Conservation (phyloP, 2,797 vertebrate species). For the Odontamblyopus lacepedii region DNA sequence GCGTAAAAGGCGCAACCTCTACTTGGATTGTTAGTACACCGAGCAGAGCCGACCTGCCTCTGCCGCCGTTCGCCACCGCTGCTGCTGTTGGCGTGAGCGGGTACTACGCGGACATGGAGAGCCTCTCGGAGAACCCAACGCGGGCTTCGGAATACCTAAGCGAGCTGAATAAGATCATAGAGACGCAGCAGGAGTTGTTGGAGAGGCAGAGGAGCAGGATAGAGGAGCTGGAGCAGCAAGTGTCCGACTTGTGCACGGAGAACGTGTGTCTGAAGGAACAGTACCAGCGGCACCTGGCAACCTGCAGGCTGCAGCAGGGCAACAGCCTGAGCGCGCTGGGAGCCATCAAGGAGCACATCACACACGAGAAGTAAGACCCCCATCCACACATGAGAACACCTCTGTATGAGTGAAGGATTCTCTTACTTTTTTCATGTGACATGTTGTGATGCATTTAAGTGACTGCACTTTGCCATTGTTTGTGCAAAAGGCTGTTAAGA, state of each 20-base stretch:
- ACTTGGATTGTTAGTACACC: constrained; percentile 37
- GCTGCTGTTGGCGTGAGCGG: constrained; percentile 24
- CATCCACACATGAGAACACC: neutral
- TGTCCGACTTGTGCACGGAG: constrained; percentile 88
- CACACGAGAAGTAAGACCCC: constrained; percentile 83
- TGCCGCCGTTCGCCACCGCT: neutral
- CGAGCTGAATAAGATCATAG: constrained; percentile 94
- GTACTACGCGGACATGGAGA: constrained; percentile 75
- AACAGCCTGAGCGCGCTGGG: constrained; percentile 66
- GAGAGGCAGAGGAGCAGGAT: constrained; percentile 89
- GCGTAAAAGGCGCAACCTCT: constrained; percentile 61
- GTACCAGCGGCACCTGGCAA: constrained; percentile 89
- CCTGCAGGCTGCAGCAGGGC: constrained; percentile 83
- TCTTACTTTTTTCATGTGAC: neutral
- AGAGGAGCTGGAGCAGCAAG: constrained; percentile 94
- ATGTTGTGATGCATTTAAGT: neutral
- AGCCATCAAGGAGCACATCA: constrained; percentile 78
- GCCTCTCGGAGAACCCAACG: constrained; percentile 83
- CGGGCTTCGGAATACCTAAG: constrained; percentile 89
- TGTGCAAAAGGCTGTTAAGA: neutral
- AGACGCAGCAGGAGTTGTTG: constrained; percentile 93
- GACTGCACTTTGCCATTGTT: too few species aligned
- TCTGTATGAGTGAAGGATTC: neutral
- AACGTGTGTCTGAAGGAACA: constrained; percentile 87
- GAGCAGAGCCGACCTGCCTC: constrained; percentile 20